A percentile compares a stretch with the other conserved stretches of the same genome.
These are phyloP conservation scores for Saguinus midas DNA, from an alignment of 2,113 vertebrate genomes.

Conservation along the genomic window DNA sequence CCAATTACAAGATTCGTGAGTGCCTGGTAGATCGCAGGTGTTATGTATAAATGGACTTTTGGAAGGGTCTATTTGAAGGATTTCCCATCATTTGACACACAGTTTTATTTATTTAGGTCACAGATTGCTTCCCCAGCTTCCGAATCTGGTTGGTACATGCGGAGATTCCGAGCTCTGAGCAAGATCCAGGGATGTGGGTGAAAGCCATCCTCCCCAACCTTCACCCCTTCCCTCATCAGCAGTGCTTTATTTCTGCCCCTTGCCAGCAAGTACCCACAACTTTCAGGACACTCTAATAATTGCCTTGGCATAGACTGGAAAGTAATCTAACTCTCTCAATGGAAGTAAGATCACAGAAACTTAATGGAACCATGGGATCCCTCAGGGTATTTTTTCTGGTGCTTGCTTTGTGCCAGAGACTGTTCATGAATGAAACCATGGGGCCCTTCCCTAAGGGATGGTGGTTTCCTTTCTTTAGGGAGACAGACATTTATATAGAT, in stretches of 20 bases:
- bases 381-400: background rate
- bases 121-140: background rate
- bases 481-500: background rate
- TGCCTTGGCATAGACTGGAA: background rate
- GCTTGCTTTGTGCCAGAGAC: background rate
- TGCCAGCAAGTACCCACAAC: background rate
- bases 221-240: background rate
- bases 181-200: background rate
- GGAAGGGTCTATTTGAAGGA: background rate
- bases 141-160: accelerated
- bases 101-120: background rate
- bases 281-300: background rate
- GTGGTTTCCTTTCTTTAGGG: background rate
- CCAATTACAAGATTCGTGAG: background rate
- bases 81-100: background rate
- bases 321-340: background rate
- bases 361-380: background rate
- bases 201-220: background rate
- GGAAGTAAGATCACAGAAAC: background rate
- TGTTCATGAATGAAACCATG: background rate
- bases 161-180: background rate
- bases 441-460: background rate
- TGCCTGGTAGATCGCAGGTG: constrained; percentile 24
- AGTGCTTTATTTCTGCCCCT: background rate
- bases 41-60: background rate